Evolutionary conservation across 2,888 invertebrate genomes (phyloP).

Genomic region (Chalcis sispes): DNA sequence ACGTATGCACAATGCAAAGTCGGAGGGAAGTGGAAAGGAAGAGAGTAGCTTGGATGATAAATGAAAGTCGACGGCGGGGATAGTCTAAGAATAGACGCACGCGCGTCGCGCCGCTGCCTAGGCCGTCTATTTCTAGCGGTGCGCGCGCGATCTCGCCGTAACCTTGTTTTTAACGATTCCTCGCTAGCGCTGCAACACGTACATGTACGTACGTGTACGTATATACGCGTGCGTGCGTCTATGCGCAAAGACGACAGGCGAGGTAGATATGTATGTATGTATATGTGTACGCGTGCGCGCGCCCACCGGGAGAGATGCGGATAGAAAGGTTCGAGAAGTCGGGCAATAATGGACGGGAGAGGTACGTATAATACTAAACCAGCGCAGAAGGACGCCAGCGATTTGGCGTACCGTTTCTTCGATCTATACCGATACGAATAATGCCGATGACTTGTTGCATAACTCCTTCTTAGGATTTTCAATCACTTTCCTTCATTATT

Average conservation of each 20-base stretch:
- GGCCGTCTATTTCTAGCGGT: constrained; percentile 50
- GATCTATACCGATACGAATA: too few species aligned
- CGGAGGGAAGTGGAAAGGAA: too few species aligned
- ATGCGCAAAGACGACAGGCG: background rate
- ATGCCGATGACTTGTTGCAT: too few species aligned
- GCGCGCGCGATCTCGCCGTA: constrained; percentile 12
- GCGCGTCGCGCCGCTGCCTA: constrained; percentile 37
- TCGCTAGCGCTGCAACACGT: background rate
- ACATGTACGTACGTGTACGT: background rate
- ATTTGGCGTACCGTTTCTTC: too few species aligned
- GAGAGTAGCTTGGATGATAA: constrained; percentile 48
- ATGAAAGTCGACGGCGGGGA: constrained; percentile 42
- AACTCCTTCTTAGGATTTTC: too few species aligned
- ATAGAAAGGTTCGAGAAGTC: too few species aligned
- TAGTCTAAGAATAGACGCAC: constrained; percentile 38
- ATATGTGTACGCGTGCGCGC: background rate
- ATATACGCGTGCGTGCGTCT: background rate
- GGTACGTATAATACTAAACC: too few species aligned
- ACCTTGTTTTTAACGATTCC: constrained; percentile 54
- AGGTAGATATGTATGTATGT: background rate
- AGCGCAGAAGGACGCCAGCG: background rate
- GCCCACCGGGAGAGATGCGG: background rate
- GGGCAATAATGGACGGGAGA: too few species aligned
- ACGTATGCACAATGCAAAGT: too few species aligned
- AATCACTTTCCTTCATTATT: too few species aligned